Percentiles rank a stretch among this genome's conserved stretches.
phyloP scores from a whole-genome alignment of 2,113 vertebrate genomes.

The Rhinoptilus africanus region DNA sequence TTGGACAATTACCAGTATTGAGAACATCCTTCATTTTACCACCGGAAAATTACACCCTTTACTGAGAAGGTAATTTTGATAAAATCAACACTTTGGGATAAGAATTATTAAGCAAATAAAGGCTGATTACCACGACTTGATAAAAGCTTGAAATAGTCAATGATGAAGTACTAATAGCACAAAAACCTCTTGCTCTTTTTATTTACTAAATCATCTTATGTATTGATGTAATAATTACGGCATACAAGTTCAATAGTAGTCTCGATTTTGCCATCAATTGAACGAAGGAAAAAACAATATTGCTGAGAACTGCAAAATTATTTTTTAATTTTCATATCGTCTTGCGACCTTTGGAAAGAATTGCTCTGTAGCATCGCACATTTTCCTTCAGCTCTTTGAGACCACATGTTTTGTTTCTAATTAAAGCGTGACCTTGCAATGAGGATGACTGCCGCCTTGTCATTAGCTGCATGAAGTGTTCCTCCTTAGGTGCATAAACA shows the following conservation, averaged over 20 bases:
- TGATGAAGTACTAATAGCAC: not conserved
- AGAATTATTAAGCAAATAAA: constrained; percentile 30
- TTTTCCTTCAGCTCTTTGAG: not conserved
- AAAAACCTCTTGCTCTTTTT: not conserved
- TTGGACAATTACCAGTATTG: not conserved
- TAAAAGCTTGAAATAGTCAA: not conserved
- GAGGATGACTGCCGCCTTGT: not conserved
- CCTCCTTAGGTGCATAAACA: not conserved
- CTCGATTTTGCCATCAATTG: not conserved
- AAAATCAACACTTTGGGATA: constrained; percentile 25
- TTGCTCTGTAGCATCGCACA: rapidly evolving
- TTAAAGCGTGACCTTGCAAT: not conserved
- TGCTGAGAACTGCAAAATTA: not conserved
- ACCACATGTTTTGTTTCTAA: not conserved
- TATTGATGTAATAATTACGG: not conserved
- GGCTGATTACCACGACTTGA: constrained; percentile 5
- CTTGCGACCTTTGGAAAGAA: not conserved
- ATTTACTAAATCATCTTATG: not conserved
- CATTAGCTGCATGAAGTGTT: not conserved
- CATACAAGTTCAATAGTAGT: not conserved
- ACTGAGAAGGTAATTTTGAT: constrained; percentile 5
- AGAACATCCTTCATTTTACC: constrained; percentile 1
- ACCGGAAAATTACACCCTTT: constrained; percentile 23
- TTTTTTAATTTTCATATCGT: not conserved
- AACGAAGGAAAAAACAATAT: not conserved